Percentiles rank a stretch among this genome's conserved stretches.
Conservation (phyloP, 2,797 vertebrate species). For the Tinamus major region DNA sequence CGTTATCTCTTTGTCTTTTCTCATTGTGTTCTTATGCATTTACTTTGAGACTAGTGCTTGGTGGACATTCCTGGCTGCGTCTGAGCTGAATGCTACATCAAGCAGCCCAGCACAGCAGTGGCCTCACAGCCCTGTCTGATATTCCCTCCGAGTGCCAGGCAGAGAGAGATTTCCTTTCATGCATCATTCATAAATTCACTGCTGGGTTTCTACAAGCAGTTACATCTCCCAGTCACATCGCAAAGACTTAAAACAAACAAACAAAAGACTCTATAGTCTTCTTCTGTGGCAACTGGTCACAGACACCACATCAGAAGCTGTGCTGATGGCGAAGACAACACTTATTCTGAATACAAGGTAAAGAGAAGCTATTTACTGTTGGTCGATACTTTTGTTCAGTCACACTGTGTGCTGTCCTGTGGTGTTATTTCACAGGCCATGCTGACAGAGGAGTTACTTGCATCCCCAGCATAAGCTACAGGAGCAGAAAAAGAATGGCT, state of each 20-base stretch:
- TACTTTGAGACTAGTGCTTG: constrained; percentile 17
- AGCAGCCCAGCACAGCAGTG: not conserved
- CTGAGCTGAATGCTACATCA: constrained; percentile 18
- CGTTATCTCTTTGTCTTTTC: not conserved
- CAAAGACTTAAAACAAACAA: constrained; percentile 27
- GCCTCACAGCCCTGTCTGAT: not conserved
- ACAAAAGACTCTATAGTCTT: not conserved
- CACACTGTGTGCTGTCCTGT: not conserved
- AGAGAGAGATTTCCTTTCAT: constrained; percentile 60
- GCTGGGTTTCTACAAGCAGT: constrained; percentile 15
- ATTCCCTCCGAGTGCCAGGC: constrained; percentile 23
- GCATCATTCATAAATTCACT: constrained; percentile 65
- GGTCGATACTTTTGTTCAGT: not conserved
- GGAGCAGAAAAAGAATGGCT: not conserved
- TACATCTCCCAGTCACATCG: constrained; percentile 24
- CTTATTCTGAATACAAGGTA: not conserved
- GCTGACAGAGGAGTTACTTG: not conserved
- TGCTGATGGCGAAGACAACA: not conserved
- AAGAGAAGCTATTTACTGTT: not conserved
- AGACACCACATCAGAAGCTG: not conserved
- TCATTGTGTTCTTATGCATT: not conserved
- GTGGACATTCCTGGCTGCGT: not conserved
- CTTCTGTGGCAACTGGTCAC: constrained; percentile 7
- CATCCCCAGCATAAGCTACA: not conserved
- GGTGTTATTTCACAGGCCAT: not conserved